Conservation (phyloP, 1,140 invertebrate genomes). For the Apis dorsata region DNA sequence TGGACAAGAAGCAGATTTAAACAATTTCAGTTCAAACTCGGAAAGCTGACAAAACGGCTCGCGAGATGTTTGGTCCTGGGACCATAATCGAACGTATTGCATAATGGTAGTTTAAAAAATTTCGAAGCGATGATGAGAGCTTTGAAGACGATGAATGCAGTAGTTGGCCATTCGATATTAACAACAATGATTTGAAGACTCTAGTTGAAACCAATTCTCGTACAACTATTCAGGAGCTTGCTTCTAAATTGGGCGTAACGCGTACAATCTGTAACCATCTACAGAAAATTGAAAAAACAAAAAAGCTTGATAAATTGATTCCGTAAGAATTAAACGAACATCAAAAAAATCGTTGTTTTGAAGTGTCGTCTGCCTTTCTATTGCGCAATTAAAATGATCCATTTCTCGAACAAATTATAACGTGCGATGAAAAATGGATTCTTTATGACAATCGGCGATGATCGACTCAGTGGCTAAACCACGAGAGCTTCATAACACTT, state of each 20-base stretch:
- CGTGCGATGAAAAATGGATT: constrained; percentile 11
- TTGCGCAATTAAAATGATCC: background rate
- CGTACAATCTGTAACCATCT: no score
- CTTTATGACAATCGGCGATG: background rate
- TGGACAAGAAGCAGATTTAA: no score
- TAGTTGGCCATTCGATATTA: background rate
- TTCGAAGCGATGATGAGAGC: background rate
- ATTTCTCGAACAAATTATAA: background rate
- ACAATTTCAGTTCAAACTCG: no score
- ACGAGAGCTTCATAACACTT: background rate
- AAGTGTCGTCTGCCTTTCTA: background rate
- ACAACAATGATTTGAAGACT: background rate
- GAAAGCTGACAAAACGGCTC: no score
- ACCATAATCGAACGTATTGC: no score
- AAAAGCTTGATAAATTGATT: constrained; percentile 11
- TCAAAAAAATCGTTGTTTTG: background rate
- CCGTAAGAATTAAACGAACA: background rate
- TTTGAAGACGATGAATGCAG: no score
- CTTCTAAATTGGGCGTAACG: no score
- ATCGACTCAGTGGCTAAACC: background rate
- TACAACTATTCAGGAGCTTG: no score
- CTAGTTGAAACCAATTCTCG: background rate
- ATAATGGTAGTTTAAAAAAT: background rate
- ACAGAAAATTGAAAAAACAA: background rate
- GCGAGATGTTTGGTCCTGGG: no score